Conservation (phyloP, 2,797 vertebrate species). For the Clamator glandarius region DNA sequence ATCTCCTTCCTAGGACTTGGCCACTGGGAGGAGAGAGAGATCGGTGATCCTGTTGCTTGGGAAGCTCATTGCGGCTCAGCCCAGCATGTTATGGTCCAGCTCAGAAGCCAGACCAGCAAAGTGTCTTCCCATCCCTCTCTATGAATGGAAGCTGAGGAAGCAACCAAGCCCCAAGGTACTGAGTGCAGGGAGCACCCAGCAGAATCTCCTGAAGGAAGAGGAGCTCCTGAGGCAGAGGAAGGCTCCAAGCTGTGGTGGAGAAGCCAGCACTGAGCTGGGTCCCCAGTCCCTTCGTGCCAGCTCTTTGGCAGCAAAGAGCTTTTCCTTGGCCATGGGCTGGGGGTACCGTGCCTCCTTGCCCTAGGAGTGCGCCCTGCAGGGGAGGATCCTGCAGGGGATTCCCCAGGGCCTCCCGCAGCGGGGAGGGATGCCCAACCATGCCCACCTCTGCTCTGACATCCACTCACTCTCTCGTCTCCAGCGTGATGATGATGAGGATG, state of each 20-base stretch:
- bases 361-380: background rate
- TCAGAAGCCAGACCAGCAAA: background rate
- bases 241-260: background rate
- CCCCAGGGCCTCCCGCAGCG: rapidly evolving
- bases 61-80: rapidly evolving
- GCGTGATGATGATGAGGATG: constrained; percentile 97
- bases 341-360: background rate
- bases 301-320: background rate
- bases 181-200: background rate
- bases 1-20: constrained; percentile 94
- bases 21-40: constrained; percentile 78
- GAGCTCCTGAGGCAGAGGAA: background rate
- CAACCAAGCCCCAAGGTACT: rapidly evolving
- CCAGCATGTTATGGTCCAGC: rapidly evolving
- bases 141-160: rapidly evolving
- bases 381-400: background rate
- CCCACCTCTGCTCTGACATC: background rate
- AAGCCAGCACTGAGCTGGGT: rapidly evolving
- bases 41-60: background rate
- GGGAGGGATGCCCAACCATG: background rate
- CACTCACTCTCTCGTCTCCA: constrained; percentile 96
- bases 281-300: rapidly evolving
- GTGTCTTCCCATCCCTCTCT: rapidly evolving
- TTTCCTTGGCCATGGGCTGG: rapidly evolving
- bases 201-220: background rate